Evolutionary conservation across 2,797 vertebrate species (phyloP).

Genomic region (Anniella stebbinsi): DNA sequence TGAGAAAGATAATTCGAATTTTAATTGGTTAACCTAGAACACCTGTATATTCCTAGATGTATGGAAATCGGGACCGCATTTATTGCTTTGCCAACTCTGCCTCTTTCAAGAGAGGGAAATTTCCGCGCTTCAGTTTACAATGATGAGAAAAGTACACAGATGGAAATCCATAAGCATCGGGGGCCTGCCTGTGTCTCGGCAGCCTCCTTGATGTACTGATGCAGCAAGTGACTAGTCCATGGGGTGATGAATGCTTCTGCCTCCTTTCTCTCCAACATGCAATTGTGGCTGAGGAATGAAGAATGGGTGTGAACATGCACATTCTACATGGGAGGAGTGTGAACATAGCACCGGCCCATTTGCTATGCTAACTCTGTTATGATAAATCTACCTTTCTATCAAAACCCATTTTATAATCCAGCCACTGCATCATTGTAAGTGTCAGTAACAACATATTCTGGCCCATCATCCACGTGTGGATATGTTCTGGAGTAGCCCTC

Average conservation of each 20-base stretch:
- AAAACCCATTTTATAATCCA: too few species aligned
- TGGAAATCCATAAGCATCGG: too few species aligned
- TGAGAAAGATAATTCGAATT: not conserved
- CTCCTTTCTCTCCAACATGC: not conserved
- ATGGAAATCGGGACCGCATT: not conserved
- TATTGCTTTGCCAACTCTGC: not conserved
- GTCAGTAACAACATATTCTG: not conserved
- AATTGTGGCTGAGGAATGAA: not conserved
- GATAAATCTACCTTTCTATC: not conserved
- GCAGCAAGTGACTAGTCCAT: not conserved
- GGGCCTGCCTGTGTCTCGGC: too few species aligned
- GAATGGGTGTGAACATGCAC: too few species aligned
- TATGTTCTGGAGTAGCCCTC: too few species aligned
- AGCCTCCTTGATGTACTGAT: too few species aligned
- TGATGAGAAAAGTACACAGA: not conserved
- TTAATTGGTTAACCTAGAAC: not conserved
- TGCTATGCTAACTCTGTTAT: not conserved
- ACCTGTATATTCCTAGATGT: not conserved
- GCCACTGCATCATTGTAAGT: too few species aligned
- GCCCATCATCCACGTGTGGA: not conserved
- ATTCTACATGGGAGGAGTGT: too few species aligned
- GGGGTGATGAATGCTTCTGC: not conserved
- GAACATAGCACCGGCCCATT: too few species aligned
- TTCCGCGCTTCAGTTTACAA: not conserved
- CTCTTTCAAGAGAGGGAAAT: too few species aligned